A percentile compares a stretch with the other conserved stretches of the same genome.
Conservation (phyloP, 2,797 vertebrate species). For the Crypturellus tataupa region DNA sequence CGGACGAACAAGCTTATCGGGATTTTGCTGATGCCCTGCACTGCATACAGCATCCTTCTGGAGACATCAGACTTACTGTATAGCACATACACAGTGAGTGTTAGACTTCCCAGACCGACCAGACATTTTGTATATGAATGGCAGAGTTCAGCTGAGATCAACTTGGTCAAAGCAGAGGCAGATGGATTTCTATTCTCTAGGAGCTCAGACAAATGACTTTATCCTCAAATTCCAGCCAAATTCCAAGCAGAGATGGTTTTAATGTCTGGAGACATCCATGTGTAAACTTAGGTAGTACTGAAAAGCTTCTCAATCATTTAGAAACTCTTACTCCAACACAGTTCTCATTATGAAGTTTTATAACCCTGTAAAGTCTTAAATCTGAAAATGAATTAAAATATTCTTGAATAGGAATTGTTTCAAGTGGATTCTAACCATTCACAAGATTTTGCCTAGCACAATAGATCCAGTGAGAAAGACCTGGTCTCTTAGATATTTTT, state of each 20-base stretch:
- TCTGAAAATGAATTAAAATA: not conserved
- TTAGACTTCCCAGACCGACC: not conserved
- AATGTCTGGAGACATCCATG: not conserved
- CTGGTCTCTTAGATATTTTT: not conserved
- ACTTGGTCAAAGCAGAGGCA: not conserved
- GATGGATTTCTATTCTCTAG: not conserved
- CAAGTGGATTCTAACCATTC: not conserved
- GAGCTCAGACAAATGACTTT: not conserved
- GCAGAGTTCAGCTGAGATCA: not conserved
- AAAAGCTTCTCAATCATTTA: not conserved
- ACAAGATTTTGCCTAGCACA: not conserved
- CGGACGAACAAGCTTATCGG: accelerated
- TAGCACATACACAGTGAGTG: accelerated
- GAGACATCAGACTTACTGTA: not conserved
- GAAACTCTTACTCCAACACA: not conserved
- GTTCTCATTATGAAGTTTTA: not conserved
- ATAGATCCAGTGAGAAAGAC: not conserved
- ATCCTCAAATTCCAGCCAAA: not conserved
- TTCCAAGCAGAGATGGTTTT: not conserved
- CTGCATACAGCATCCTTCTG: not conserved
- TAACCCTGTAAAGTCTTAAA: not conserved
- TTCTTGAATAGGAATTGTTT: not conserved
- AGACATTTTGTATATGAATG: not conserved
- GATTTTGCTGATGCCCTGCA: not conserved
- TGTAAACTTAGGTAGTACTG: not conserved